Percentiles rank a stretch among this genome's conserved stretches.
These are phyloP conservation scores for Epistrophe grossulariae DNA, from an alignment of 2,888 invertebrate genomes.

Conservation along the genomic window DNA sequence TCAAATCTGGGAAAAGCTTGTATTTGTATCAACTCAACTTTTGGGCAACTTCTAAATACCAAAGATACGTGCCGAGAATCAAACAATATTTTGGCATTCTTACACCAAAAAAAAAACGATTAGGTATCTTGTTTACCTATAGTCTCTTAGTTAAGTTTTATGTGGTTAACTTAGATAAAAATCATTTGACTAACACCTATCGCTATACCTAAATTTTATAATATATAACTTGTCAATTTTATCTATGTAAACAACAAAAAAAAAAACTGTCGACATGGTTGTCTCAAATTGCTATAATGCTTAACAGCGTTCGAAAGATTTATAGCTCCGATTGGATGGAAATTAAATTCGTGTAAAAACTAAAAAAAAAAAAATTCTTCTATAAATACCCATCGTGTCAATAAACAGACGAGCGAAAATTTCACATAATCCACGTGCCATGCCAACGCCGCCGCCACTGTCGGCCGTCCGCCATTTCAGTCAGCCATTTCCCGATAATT, in stretches of 20 bases:
- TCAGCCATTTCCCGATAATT: conserved; percentile 47
- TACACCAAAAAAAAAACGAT: too few species aligned
- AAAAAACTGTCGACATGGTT: conserved; percentile 38
- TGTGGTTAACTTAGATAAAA: not conserved
- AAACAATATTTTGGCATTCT: too few species aligned
- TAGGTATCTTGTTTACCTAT: too few species aligned
- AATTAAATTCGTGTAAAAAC: conserved; percentile 69
- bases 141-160: too few species aligned
- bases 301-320: conserved; percentile 48
- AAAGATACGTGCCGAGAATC: too few species aligned
- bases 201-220: not conserved
- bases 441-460: conserved; percentile 50
- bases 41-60: too few species aligned
- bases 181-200: not conserved
- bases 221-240: not conserved
- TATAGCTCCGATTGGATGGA: conserved; percentile 69
- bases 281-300: conserved; percentile 42
- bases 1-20: too few species aligned
- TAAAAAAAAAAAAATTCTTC: conserved; percentile 20
- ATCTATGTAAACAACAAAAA: conserved; percentile 10
- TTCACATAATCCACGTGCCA: conserved; percentile 70
- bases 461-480: not conserved
- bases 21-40: too few species aligned
- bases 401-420: conserved; percentile 72
- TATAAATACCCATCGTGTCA: conserved; percentile 67